Base-by-base conservation (phyloP, 2,888 invertebrate species). In the Latrodectus hesperus region DNA sequence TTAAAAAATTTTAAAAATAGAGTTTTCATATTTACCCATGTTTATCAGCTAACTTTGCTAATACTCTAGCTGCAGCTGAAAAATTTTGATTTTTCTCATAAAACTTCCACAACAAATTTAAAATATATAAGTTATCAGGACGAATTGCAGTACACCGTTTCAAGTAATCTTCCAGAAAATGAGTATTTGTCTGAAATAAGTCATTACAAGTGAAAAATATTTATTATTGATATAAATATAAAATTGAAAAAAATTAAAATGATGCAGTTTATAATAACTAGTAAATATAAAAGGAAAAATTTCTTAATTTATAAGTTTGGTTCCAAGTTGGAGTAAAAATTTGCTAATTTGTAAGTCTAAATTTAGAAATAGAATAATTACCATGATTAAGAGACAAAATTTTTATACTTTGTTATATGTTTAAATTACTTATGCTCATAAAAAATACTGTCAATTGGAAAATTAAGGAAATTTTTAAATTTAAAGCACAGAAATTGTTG, bases 51-150 rank as follows among this genome's bases (percentile, higher is more conserved):
- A 99, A 94, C 91, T 95, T 95, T 90, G 96, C 96, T 3, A 99
- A 93, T 90, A 99, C 96, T 91, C 96, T 95, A 0, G 99, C 98
- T 1, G 99, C 99, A 12, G 97, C 96, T 1, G 96, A 95, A 92
- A 98, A 99, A 92, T 98, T 97, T 52, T 96, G 96, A 91, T 95
- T 96, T 92, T 96, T 96, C 92, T 99, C 98, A 91, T 99, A 98
- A 92, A 96, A 98, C 92, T 97, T 97, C 99, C 99, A 99, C 83
- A 99, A 93, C 90, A 99, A 93, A 92, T 98, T 97, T 90, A 96
- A 94, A 38, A 95, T 93, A 90, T 93, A 93, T 0, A 94, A 92
- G 90, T 94, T 93, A 74, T 95, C 94, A 11, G 95, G 94, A 16
- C 88, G 89, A 68, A 85, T 60, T 17, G 89, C 92, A 91, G 91